Evolutionary conservation across 2,113 vertebrate genomes (phyloP).

Genomic region (Perognathus longimembris): DNA sequence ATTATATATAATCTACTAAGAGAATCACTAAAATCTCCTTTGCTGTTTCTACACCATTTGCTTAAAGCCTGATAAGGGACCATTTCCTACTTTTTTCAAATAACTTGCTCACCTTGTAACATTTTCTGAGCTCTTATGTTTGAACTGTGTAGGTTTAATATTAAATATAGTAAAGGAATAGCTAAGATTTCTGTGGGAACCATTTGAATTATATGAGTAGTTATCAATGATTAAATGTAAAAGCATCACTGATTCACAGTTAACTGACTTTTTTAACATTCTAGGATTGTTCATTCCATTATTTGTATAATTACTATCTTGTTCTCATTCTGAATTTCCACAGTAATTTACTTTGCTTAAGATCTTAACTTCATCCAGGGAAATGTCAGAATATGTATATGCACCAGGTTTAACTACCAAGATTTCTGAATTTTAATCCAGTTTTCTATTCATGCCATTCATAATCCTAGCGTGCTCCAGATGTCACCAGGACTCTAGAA

Average conservation of each 20-base stretch:
- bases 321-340: background rate
- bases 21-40: too few relatives aligned
- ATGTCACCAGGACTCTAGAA: background rate
- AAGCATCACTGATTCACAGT: background rate
- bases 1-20: too few relatives aligned
- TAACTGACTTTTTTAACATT: too few relatives aligned
- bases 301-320: background rate
- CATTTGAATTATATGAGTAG: background rate
- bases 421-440: slow-evolving; percentile 37
- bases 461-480: background rate
- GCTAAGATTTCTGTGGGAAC: slow-evolving; percentile 9
- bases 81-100: too few relatives aligned
- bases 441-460: slow-evolving; percentile 10
- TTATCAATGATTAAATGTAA: slow-evolving; percentile 28
- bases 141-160: too few relatives aligned
- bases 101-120: too few relatives aligned
- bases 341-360: slow-evolving; percentile 26
- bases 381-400: background rate
- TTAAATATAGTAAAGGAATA: too few relatives aligned
- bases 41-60: too few relatives aligned
- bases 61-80: too few relatives aligned
- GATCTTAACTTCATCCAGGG: background rate
- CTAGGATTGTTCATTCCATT: background rate
- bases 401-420: slow-evolving; percentile 18
- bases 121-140: too few relatives aligned